Evolutionary conservation across 1,140 invertebrate species (phyloP).

Genomic region (Zaprionus inermis): DNA sequence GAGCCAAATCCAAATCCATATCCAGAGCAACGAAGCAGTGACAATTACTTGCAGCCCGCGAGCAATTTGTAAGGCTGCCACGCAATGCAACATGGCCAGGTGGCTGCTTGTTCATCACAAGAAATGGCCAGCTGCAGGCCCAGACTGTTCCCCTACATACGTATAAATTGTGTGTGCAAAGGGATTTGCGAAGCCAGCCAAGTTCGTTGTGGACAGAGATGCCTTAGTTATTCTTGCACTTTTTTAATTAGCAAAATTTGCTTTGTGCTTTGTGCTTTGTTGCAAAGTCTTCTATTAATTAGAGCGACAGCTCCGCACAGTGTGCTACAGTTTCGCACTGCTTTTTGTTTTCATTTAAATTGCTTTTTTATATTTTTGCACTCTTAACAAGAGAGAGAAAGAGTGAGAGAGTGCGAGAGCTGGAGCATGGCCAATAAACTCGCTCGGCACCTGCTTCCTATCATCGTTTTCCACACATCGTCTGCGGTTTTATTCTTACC

Average conservation of each 20-base stretch:
- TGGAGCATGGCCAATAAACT: constrained; percentile 53
- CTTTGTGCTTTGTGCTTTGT: constrained; percentile 70
- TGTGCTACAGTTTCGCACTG: constrained; percentile 25
- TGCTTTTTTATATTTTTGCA: constrained; percentile 8
- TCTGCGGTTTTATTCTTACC: constrained; percentile 56
- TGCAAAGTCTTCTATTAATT: constrained; percentile 74
- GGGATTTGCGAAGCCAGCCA: constrained; percentile 32
- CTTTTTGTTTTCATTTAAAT: not conserved
- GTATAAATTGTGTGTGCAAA: constrained; percentile 14
- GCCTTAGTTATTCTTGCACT: constrained; percentile 45
- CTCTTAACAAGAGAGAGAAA: constrained; percentile 3
- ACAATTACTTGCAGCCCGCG: constrained; percentile 79
- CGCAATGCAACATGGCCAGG: constrained; percentile 59
- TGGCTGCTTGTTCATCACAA: constrained; percentile 76
- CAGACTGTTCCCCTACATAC: constrained; percentile 8
- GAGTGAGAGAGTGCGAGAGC: not conserved
- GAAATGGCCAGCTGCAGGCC: constrained; percentile 51
- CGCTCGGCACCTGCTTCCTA: constrained; percentile 58
- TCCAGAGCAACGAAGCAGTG: constrained; percentile 63
- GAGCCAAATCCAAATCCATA: constrained; percentile 48
- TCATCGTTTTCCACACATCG: constrained; percentile 49
- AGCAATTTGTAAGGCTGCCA: constrained; percentile 68
- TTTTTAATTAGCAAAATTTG: constrained; percentile 79
- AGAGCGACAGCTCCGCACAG: constrained; percentile 57
- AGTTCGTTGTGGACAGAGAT: constrained; percentile 37